These are phyloP conservation scores for Bergia sp. DNA, from an alignment of 92 coral and sea anemone genomes.

Conservation along the genomic window DNA sequence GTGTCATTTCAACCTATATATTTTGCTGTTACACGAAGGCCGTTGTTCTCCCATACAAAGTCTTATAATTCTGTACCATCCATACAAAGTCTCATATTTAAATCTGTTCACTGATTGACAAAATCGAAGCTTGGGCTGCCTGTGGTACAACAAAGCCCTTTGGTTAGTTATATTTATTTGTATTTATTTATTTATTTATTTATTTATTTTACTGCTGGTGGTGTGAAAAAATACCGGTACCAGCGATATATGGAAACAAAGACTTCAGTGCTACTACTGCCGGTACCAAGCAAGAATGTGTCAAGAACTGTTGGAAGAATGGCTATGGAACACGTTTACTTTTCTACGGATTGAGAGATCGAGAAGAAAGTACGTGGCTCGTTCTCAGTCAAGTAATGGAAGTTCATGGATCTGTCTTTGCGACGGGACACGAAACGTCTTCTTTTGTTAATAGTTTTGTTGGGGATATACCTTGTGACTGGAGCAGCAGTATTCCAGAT, in stretches of 20 bases:
- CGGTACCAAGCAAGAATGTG: constrained; percentile 31
- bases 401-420: constrained; percentile 75
- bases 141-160: background rate
- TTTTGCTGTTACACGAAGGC: too few species aligned
- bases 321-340: background rate
- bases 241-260: constrained; percentile 2
- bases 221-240: constrained; percentile 22
- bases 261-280: background rate
- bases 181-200: background rate
- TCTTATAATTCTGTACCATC: too few species aligned
- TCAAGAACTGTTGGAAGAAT: background rate
- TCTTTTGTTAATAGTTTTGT: constrained; percentile 66
- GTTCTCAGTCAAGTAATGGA: constrained; percentile 72
- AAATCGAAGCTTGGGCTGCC: too few species aligned
- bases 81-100: too few species aligned
- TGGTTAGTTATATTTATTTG: background rate
- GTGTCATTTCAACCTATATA: too few species aligned
- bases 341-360: background rate
- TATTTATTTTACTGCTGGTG: constrained; percentile 10
- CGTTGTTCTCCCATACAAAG: too few species aligned
- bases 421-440: constrained; percentile 83
- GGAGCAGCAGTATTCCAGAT: constrained; percentile 97
- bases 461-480: constrained; percentile 85
- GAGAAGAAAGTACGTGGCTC: background rate
- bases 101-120: too few species aligned